Evolutionary conservation across 2,113 vertebrate genomes (phyloP).

Genomic region (Eulemur rufifrons): DNA sequence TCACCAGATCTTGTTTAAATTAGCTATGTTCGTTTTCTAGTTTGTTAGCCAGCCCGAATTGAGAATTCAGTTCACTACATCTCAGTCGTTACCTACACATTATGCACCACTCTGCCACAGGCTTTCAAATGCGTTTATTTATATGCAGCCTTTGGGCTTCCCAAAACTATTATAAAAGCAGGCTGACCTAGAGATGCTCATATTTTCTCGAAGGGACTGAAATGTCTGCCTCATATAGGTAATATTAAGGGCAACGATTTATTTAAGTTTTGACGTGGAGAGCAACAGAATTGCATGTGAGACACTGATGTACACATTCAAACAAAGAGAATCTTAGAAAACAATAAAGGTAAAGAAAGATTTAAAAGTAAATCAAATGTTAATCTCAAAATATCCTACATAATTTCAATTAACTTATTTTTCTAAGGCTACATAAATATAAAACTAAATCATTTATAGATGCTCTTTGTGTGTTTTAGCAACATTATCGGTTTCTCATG

Average conservation of each 20-base stretch:
- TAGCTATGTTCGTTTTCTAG: constrained; percentile 36
- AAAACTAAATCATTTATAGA: constrained; percentile 4
- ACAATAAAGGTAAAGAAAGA: background rate
- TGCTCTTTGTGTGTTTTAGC: constrained; percentile 2
- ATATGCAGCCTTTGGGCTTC: constrained; percentile 67
- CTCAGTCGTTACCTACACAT: constrained; percentile 56
- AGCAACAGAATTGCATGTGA: background rate
- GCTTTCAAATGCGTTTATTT: constrained; percentile 67
- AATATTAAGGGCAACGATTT: constrained; percentile 50
- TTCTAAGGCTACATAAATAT: background rate
- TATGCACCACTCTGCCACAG: constrained; percentile 10
- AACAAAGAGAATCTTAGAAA: constrained; percentile 15
- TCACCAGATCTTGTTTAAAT: constrained; percentile 59
- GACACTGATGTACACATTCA: constrained; percentile 18
- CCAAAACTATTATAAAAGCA: constrained; percentile 60
- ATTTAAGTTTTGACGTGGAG: constrained; percentile 46
- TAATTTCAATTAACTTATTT: constrained; percentile 40
- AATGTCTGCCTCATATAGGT: background rate
- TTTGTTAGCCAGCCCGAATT: constrained; percentile 44
- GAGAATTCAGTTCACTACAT: constrained; percentile 57
- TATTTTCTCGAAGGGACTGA: constrained; percentile 33
- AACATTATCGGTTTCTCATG: constrained; percentile 31
- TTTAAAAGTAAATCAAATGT: constrained; percentile 10
- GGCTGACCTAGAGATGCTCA: constrained; percentile 48
- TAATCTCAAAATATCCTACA: background rate